phyloP scores from a whole-genome alignment of 2,888 invertebrate genomes.

The Hirtodrosophila alboralis region DNA sequence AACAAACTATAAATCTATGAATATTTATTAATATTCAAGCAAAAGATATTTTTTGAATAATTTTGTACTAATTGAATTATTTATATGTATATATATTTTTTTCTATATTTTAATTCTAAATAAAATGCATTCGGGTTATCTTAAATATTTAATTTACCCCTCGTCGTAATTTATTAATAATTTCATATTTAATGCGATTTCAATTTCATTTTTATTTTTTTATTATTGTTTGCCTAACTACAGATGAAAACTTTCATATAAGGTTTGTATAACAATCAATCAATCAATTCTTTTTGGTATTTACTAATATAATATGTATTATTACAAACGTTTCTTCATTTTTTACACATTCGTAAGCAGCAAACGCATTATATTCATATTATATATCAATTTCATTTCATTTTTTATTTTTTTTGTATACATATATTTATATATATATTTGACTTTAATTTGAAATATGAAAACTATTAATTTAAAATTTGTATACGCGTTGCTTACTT shows the following conservation, averaged over 20 bases:
- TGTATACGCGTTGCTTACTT: conserved; percentile 59
- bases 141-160: too few relatives aligned
- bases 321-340: conserved; percentile 50
- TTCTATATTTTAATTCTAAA: too few relatives aligned
- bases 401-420: neutral
- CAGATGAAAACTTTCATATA: conserved; percentile 66
- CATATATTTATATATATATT: conserved; percentile 21
- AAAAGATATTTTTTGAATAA: too few relatives aligned
- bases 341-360: conserved; percentile 38
- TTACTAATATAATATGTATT: conserved; percentile 36
- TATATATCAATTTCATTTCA: too few relatives aligned
- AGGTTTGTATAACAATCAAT: conserved; percentile 71
- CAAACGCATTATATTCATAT: conserved; percentile 17
- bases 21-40: too few relatives aligned
- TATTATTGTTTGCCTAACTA: conserved; percentile 61
- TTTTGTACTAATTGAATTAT: too few relatives aligned
- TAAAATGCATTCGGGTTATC: too few relatives aligned
- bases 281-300: conserved; percentile 43
- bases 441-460: conserved; percentile 59
- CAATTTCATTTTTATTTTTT: conserved; percentile 60
- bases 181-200: conserved; percentile 59
- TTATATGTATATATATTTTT: too few relatives aligned
- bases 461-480: conserved; percentile 66
- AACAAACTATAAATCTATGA: too few relatives aligned
- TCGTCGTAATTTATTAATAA: conserved; percentile 9